Conservation (phyloP, 2,888 invertebrate genomes). For the Agrochola lota region DNA sequence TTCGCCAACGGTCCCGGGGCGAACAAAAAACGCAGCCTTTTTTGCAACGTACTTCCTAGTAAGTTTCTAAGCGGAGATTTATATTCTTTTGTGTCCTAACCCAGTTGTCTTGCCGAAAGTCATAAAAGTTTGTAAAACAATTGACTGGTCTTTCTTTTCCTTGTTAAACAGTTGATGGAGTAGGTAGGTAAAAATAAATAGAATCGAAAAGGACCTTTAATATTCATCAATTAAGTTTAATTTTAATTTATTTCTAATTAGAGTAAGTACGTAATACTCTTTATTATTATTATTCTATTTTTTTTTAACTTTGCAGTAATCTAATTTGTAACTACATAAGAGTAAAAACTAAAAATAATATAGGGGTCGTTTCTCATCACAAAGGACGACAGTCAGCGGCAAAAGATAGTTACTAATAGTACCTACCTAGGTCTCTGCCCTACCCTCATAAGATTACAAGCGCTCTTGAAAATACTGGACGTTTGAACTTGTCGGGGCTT, state of each 20-base stretch:
- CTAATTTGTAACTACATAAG: background rate
- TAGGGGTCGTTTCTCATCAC: background rate
- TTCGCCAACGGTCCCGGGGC: slow-evolving; percentile 79
- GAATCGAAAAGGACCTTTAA: background rate
- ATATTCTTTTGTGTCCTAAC: slow-evolving; percentile 69
- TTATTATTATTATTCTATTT: background rate
- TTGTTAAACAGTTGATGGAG: background rate
- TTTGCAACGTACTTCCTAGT: slow-evolving; percentile 85
- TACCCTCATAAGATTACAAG: background rate
- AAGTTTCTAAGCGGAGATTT: slow-evolving; percentile 78
- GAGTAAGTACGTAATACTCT: slow-evolving; percentile 3
- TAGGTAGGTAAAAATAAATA: background rate
- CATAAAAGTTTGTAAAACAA: slow-evolving; percentile 69
- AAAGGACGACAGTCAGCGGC: background rate
- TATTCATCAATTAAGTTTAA: background rate
- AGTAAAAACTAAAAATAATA: background rate
- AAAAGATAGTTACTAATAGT: background rate
- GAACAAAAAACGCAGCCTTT: slow-evolving; percentile 84
- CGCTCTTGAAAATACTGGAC: background rate
- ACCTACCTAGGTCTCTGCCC: background rate
- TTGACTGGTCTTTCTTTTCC: slow-evolving; percentile 23
- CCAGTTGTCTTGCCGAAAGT: slow-evolving; percentile 59
- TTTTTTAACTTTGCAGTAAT: background rate
- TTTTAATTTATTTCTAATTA: slow-evolving; percentile 29
- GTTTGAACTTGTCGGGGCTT: background rate